A percentile compares a stretch with the other conserved stretches of the same genome.
Conservation (phyloP, 2,797 vertebrate species). For the Acomys russatus region DNA sequence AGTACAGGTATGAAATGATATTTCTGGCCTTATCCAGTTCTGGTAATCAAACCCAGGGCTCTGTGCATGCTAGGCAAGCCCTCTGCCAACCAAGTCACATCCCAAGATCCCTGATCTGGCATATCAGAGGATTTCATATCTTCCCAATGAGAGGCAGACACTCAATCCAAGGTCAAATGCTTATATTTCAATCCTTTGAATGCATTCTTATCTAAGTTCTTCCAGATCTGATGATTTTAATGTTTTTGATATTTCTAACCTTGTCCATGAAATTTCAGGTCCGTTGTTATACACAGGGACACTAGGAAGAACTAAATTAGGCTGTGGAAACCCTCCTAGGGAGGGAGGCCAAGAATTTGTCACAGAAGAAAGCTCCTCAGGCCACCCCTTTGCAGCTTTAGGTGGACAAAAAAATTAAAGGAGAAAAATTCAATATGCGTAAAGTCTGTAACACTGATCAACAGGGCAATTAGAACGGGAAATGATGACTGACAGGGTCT, state of each 20-base stretch:
- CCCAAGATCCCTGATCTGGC: not conserved
- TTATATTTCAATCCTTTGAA: constrained; percentile 28
- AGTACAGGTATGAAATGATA: not conserved
- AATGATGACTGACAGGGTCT: not conserved
- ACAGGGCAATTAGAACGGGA: not conserved
- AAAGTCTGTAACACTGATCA: no score
- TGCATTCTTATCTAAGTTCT: not conserved
- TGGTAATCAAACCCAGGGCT: not conserved
- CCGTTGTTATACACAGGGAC: not conserved
- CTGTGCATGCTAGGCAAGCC: not conserved
- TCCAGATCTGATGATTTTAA: constrained; percentile 21
- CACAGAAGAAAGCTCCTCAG: not conserved
- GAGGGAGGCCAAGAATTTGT: not conserved
- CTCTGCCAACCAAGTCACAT: not conserved
- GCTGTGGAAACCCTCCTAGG: not conserved
- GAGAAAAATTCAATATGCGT: not conserved
- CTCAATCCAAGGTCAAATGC: not conserved
- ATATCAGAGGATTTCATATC: not conserved
- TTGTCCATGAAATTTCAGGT: not conserved
- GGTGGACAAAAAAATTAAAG: not conserved
- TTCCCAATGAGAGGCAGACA: not conserved
- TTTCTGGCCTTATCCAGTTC: not conserved
- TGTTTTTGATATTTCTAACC: not conserved
- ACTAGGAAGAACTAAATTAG: not conserved
- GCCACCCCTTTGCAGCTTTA: not conserved